Base-by-base conservation (phyloP, 2,797 vertebrate genomes). In the Alca torda region DNA sequence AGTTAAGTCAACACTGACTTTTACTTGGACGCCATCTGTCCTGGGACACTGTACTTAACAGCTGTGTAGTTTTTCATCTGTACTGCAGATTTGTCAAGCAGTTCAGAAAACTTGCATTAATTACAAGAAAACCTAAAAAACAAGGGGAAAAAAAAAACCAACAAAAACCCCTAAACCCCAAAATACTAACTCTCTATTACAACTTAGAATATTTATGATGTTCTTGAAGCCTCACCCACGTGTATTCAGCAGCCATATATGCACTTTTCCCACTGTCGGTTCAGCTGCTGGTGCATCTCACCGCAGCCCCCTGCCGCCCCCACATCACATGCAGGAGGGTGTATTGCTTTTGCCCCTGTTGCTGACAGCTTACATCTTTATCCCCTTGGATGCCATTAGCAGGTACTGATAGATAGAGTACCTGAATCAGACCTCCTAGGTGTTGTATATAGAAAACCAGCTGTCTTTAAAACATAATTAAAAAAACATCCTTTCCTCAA, bases 321-420 rank as follows among this genome's bases (percentile, higher is more conserved):
- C 10, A 2, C 5, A 25, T 64, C 26, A 0, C 9, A 1, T 30
- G 35, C 43, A 14, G 0, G 2, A 67, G 18, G 35, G 18, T 67
- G 21, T 31, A 14, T 46, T 35, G 13, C 43, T 61, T 87, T 78
- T 61, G 11, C 8, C 9, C 6, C 37, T 56, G 37, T 39, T 67
- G 24, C 25, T 50, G 18, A 35, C 45, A 59, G 16, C 8, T 48
- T 18, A 8, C 8, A 2, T 53, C 43, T 84, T 78, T 43, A 57
- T 5, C 17, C 10, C 4, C 6, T 68, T 81, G 16, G 41, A 56
- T 81, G 26, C 14, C 20, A 24, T 28, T 57, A 78, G 53, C 20
- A 54, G 35, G 26, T 56, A 39, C 12, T 63, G 51, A 56, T n/a
- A 41, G 30, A 39, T 57, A 25, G 10, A 67, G 33, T 50, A 68